Base-by-base conservation (phyloP, 2,888 invertebrate species). In the Tachina fera region DNA sequence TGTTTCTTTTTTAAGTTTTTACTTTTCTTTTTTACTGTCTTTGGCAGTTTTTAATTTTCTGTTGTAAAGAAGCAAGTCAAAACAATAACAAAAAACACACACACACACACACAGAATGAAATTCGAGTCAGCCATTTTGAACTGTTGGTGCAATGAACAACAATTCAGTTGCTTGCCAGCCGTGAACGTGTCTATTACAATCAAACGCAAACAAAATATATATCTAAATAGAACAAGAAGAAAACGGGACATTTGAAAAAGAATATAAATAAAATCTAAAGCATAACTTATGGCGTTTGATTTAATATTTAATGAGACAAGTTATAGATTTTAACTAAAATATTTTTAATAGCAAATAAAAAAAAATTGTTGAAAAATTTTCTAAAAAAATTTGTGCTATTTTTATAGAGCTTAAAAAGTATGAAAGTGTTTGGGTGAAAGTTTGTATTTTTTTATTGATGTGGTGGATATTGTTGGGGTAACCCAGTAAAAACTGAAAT, bases 131-230 rank as follows among this genome's bases (percentile, higher is more conserved):
- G 87, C 88, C 89, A 89, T 89, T 89, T 76, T 83, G 49, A 83
- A 68, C 67, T 83, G 71, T 43, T 60, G 45, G 45, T 67, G 60
- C 65, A 72, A 56, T 79, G 71, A 76, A 76, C 51, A 71, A 79
- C 53, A 86, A 88, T 87, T 90, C 88, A 90, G 90, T 90, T 89
- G 91, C 89, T 87, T 88, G 89, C 88, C 88, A 90, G 90, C 90
- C 88, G 91, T 89, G 89, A 89, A 88, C 88, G 89, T 89, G 88
- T 88, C 67, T 78, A 87, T 75, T 68, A 84, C 84, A 70, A 61
- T 13, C 47, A 68, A 75, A 11, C 61, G 51, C 58, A 63, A 80
- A 8, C 16, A 56, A 67, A 65, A 71, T 11, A 76, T 49, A 56
- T 39, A 60, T 22, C 31, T 31, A 31, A 6, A 31, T 6, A 6